phyloP scores from a whole-genome alignment of 2,888 invertebrate species.

The Gibbula magus region DNA sequence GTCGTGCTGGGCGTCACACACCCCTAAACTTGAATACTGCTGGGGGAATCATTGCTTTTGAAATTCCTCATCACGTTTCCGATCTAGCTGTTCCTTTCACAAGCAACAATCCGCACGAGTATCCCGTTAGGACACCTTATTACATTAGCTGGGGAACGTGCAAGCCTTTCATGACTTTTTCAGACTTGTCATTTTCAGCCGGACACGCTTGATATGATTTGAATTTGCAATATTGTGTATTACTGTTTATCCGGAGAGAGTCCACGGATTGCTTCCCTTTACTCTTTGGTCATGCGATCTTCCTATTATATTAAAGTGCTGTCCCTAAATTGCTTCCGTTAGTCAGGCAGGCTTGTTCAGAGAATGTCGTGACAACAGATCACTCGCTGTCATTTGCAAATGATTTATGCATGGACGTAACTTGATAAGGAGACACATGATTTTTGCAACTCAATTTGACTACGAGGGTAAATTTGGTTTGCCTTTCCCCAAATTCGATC shows the following conservation, averaged over 20 bases:
- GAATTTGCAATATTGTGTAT: background rate
- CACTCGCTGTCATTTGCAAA: slow-evolving; percentile 12
- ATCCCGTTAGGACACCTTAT: slow-evolving; percentile 3
- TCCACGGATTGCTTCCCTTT: background rate
- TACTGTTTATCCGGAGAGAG: slow-evolving; percentile 12
- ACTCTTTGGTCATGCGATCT: slow-evolving; percentile 15
- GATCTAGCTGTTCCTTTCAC: background rate
- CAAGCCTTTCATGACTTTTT: slow-evolving; percentile 1
- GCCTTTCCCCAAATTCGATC: slow-evolving; percentile 18
- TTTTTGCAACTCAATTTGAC: slow-evolving; percentile 27
- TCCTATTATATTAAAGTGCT: slow-evolving; percentile 22
- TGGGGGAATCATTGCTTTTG: background rate
- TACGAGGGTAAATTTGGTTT: background rate
- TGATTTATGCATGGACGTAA: slow-evolving; percentile 24
- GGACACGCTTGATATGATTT: slow-evolving; percentile 3
- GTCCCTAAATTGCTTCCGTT: slow-evolving; percentile 17
- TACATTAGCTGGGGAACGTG: background rate
- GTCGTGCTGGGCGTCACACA: background rate
- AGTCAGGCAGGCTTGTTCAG: background rate
- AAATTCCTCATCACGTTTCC: background rate
- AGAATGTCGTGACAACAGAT: slow-evolving; percentile 11
- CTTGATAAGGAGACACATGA: slow-evolving; percentile 22
- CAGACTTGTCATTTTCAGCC: background rate
- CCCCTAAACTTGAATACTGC: background rate
- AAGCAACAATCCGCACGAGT: background rate